Evolutionary conservation across 1,140 invertebrate species (phyloP), one percentile per base, ranked within the genome.

Genomic region (Lethrus apterus): DNA sequence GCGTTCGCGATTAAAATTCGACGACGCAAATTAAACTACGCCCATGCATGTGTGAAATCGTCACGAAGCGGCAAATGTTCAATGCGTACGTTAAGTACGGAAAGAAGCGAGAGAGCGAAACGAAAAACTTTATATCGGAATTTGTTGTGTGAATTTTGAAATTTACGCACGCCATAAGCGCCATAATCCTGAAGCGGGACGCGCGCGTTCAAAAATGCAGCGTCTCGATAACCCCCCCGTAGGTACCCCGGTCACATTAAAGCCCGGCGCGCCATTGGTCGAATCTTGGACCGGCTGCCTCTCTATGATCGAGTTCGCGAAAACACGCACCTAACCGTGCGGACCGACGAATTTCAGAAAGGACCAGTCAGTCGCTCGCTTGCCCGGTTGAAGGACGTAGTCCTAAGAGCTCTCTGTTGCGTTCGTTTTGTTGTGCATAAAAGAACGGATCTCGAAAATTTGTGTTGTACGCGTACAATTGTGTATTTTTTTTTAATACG

Each of bases 321-420:
- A 46, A 46, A 41, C 35, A 44, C 20, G 31, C 20, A 15, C 31
- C 33, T 24, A 42, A 20, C 17, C 14, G 21, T 42, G 31, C 46
- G 46, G 43, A 45, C 47, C 30, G 21, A 49, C 52, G 52, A 55
- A 55, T 41, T 55, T 48, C 42, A 20, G 46, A 50, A 31, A 51
- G 45, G 50, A 51, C 46, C 52, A 48, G 44, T 54, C 52, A 45
- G 43, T 44, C 45, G 45, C 40, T 51, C 14, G 48, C 42, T 48
- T 35, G 45, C 24, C 38, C 29, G 41, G 49, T 43, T 19, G 43
- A 36, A 40, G 32, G 43, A 21, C 33, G 34, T 44, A 38, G 45
- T 51, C n/a, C n/a, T n/a, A n/a, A n/a, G n/a, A n/a, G n/a, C n/a
- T n/a, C n/a, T n/a, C n/a, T n/a, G n/a, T n/a, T n/a, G n/a, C n/a